Conservation (phyloP, 2,888 invertebrate species). For the Diarsia brunnea region DNA sequence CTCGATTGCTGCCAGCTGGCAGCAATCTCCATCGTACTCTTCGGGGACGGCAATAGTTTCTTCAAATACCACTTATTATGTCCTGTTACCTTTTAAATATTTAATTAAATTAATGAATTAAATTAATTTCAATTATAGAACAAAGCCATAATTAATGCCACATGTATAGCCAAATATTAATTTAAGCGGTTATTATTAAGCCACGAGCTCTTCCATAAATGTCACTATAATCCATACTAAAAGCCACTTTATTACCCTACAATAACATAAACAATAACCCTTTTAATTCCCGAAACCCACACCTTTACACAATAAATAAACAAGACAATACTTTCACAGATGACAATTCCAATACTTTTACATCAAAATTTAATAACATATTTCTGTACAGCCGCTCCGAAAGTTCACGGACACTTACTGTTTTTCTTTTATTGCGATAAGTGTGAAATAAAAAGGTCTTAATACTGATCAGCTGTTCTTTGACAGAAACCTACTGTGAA, state of each 20-base stretch:
- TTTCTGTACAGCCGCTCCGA: conserved; percentile 25
- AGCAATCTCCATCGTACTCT: too few species aligned
- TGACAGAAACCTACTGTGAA: conserved; percentile 34
- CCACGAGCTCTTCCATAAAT: neutral
- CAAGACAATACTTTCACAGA: conserved; percentile 17
- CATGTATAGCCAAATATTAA: too few species aligned
- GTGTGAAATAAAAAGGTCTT: conserved; percentile 39
- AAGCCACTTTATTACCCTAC: neutral
- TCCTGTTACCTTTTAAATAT: too few species aligned
- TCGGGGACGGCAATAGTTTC: too few species aligned
- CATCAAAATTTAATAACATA: conserved; percentile 51
- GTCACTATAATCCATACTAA: neutral
- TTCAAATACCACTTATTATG: too few species aligned
- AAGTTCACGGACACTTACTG: conserved; percentile 40
- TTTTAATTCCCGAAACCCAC: conserved; percentile 2
- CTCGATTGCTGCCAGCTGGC: too few species aligned
- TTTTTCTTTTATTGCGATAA: conserved; percentile 22
- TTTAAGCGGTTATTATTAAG: neutral
- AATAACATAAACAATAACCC: conserved; percentile 1
- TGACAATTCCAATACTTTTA: conserved; percentile 35
- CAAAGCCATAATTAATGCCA: too few species aligned
- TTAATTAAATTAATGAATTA: too few species aligned
- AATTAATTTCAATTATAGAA: too few species aligned
- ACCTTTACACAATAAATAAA: conserved; percentile 48
- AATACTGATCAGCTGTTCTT: conserved; percentile 35